Base-by-base conservation (phyloP, 1,140 invertebrate species). In the Ladona fulva region DNA sequence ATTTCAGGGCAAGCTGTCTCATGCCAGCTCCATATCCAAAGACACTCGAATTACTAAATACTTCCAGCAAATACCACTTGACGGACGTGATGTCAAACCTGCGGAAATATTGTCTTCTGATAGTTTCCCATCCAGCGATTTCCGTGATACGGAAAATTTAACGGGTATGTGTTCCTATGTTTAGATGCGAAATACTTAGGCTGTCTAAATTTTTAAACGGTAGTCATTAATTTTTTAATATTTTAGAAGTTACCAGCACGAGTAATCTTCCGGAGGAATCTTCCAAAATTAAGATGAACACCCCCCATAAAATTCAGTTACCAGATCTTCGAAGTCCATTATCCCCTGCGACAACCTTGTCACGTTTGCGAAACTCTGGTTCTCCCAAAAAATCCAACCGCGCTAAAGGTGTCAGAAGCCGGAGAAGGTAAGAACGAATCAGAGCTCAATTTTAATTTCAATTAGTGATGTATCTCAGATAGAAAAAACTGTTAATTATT, bases 1-100 rank as follows among this genome's bases (percentile, higher is more conserved):
- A 73, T 81, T 82, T 76, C 80, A 81, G 73, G 81, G 81, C 16
- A 79, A 78, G 75, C 66, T 82, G 14, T 80, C 80, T 74, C 81
- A 81, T 74, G 76, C 79, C 52, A 81, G 79, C 59, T 80, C 52
- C 12, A 5, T 66, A 3, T 16, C n/a, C 52, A 66, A 66, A 66
- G 52, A 66, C 3, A 22, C 81, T 59, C 25, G 74, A 16, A 80
- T 79, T 16, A 78, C 78, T 16, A 76, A 78, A 29, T 80, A 77
- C 76, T 78, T 79, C 74, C 78, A 77, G 24, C 74, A 77, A 66
- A 74, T 74, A 74, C 19, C 11, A 6, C 37, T 77, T 77, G 12
- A 66, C 14, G 52, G n/a, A 66, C 3, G n/a, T 66, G 3, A 3
- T 66, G 52, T 5, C n/a, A 75, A 78, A 24, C 8, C n/a, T 77